Percentiles rank a stretch among this genome's conserved stretches.
Evolutionary conservation across 37 sponge, comb jelly and placozoan species (phyloP).

Genomic region (Chondrilla cf. caribensis): DNA sequence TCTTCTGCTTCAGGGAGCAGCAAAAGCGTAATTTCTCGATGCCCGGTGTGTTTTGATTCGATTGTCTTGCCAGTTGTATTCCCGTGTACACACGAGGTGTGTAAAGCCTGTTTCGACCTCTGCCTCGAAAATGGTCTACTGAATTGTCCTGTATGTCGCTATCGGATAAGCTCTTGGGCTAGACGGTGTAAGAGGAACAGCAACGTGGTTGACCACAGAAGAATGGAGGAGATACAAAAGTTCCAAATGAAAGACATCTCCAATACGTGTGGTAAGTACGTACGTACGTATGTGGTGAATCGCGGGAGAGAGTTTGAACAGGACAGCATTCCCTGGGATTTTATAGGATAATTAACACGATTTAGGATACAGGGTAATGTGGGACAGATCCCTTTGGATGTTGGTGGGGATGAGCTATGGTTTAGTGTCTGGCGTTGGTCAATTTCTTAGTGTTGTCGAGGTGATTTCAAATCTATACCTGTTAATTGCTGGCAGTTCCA

Average conservation of each 20-base stretch:
- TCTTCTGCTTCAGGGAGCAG: no score
- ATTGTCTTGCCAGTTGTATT: constrained; percentile 40
- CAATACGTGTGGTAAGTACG: not conserved
- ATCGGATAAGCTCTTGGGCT: constrained; percentile 49
- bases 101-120: constrained; percentile 29
- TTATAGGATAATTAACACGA: no score
- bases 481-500: no score
- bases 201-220: constrained; percentile 20
- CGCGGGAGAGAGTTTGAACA: no score
- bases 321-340: no score
- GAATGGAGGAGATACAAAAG: constrained; percentile 18
- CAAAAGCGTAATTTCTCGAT: constrained; percentile 5
- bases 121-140: constrained; percentile 36
- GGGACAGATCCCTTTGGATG: no score
- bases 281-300: no score
- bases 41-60: constrained; percentile 37
- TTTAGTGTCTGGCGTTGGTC: no score
- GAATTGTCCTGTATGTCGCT: constrained; percentile 51
- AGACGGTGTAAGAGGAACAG: constrained; percentile 20
- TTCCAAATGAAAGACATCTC: not conserved
- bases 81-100: constrained; percentile 49
- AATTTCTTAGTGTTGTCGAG: no score
- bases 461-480: no score
- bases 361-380: no score
- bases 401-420: no score